phyloP scores from a whole-genome alignment of 2,888 invertebrate species.

The Hypolimnas misippus region DNA sequence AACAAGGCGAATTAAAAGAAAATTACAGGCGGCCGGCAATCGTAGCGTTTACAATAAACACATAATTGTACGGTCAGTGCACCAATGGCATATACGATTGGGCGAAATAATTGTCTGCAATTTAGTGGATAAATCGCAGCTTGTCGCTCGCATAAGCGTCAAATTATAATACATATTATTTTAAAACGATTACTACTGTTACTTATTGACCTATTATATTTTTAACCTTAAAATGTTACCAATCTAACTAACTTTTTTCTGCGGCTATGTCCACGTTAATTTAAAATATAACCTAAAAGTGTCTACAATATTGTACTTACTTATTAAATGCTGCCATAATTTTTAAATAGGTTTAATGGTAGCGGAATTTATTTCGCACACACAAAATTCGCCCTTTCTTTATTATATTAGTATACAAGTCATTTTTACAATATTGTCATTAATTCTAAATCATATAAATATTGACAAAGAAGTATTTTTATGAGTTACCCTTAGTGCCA shows the following conservation, averaged over 20 bases:
- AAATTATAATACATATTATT: slow-evolving; percentile 43
- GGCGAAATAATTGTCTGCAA: slow-evolving; percentile 70
- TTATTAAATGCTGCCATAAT: no score
- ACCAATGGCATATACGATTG: slow-evolving; percentile 78
- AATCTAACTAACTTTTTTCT: no score
- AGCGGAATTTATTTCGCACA: no score
- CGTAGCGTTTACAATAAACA: slow-evolving; percentile 84
- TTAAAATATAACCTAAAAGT: no score
- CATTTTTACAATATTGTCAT: background rate
- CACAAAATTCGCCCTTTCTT: no score
- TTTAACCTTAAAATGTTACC: no score
- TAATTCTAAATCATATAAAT: background rate
- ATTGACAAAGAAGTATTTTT: background rate
- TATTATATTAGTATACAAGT: no score
- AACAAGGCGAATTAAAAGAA: slow-evolving; percentile 82
- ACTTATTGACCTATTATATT: slow-evolving; percentile 10
- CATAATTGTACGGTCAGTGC: slow-evolving; percentile 82
- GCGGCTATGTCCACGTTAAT: no score
- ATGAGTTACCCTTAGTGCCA: slow-evolving; percentile 18
- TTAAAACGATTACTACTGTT: slow-evolving; percentile 38
- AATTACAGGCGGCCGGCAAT: slow-evolving; percentile 81
- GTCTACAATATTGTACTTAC: no score
- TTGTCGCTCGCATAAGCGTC: slow-evolving; percentile 50
- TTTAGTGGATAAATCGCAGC: slow-evolving; percentile 63
- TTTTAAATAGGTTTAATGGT: no score